Percentiles rank a stretch among this genome's conserved stretches.
Conservation (phyloP, 2,888 invertebrate genomes). For the Caenorhabditis parvicauda region DNA sequence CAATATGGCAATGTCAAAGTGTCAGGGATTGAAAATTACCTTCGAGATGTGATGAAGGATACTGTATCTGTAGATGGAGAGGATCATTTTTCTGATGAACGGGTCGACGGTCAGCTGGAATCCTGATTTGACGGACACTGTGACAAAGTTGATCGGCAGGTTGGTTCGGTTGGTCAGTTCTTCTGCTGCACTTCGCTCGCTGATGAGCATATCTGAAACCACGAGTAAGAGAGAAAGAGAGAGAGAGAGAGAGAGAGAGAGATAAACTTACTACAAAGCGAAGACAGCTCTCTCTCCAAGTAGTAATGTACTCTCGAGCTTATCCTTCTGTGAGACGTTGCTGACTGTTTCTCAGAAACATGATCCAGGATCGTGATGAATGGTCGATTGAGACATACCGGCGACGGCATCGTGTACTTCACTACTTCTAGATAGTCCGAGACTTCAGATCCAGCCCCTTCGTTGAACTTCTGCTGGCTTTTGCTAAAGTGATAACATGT, state of each 20-base stretch:
- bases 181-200: conserved; percentile 33
- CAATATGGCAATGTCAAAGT: neutral
- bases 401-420: conserved; percentile 54
- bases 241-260: no score
- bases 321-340: conserved; percentile 25
- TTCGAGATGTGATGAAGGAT: conserved; percentile 47
- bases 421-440: conserved; percentile 38
- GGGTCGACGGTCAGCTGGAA: conserved; percentile 50
- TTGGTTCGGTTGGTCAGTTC: conserved; percentile 36
- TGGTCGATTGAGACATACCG: conserved; percentile 61
- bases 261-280: conserved; percentile 18
- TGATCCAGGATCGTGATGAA: conserved; percentile 61
- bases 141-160: conserved; percentile 39
- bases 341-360: conserved; percentile 40
- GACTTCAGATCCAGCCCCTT: conserved; percentile 18
- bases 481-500: no score
- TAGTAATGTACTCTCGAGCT: conserved; percentile 33
- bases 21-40: conserved; percentile 5
- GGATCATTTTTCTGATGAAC: conserved; percentile 48
- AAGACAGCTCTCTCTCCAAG: conserved; percentile 34
- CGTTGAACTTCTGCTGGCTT: conserved; percentile 52
- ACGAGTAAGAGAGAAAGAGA: neutral
- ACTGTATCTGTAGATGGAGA: conserved; percentile 48
- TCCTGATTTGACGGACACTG: conserved; percentile 15
- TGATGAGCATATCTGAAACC: conserved; percentile 41